These are phyloP conservation scores for Picus viridis DNA, from an alignment of 2,797 vertebrate genomes.

Conservation along the genomic window DNA sequence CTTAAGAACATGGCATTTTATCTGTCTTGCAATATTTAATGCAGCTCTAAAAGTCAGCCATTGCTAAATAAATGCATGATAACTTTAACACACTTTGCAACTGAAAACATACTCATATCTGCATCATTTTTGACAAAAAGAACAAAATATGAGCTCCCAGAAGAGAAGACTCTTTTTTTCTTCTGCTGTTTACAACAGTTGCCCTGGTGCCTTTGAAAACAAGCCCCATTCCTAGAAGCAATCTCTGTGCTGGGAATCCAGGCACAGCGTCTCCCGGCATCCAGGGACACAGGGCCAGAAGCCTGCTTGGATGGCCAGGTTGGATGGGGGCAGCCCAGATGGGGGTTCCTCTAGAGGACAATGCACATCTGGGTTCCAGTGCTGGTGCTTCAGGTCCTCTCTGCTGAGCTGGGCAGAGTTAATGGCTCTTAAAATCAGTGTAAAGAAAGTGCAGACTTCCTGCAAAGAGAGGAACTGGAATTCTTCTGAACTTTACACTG, in stretches of 20 bases:
- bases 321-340: background rate
- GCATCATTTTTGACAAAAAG: constrained; percentile 18
- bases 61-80: background rate
- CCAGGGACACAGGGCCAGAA: accelerated
- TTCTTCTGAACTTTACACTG: background rate
- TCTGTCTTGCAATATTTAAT: background rate
- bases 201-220: constrained; percentile 44
- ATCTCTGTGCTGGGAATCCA: background rate
- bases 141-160: constrained; percentile 23
- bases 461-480: background rate
- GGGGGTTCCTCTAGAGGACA: background rate
- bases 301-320: accelerated
- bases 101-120: background rate
- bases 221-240: constrained; percentile 16
- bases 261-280: background rate
- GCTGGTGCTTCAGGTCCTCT: background rate
- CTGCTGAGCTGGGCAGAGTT: background rate
- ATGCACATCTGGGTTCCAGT: background rate
- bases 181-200: constrained; percentile 10
- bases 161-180: background rate
- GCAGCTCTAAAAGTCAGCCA: background rate
- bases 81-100: constrained; percentile 12
- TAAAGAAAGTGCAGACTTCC: background rate
- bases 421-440: background rate
- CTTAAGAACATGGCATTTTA: background rate